A percentile compares a stretch with the other conserved stretches of the same genome.
These are phyloP conservation scores for Pachyseris speciosa DNA, from an alignment of 64 coral and sea anemone genomes.

Conservation along the genomic window DNA sequence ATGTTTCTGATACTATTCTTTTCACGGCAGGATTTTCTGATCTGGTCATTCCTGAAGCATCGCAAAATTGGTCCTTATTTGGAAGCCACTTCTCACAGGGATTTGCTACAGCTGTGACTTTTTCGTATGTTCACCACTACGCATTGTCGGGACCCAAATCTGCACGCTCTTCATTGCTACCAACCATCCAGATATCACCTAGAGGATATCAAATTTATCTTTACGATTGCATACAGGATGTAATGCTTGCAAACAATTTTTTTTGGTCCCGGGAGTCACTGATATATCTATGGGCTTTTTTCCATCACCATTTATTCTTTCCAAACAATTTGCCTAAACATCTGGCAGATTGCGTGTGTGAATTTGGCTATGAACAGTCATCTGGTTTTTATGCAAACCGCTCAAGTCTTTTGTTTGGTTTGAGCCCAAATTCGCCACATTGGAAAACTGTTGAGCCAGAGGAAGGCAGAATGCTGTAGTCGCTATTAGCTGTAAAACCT, in stretches of 20 bases:
- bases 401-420: background rate
- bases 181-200: constrained; percentile 13
- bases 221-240: constrained; percentile 34
- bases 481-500: too few species aligned
- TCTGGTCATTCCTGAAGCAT: background rate
- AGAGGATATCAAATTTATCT: constrained; percentile 17
- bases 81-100: background rate
- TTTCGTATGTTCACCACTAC: background rate
- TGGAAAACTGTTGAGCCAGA: background rate
- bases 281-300: constrained; percentile 28
- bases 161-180: constrained; percentile 1
- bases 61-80: background rate
- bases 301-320: constrained; percentile 30
- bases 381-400: constrained; percentile 8
- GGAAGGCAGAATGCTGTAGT: constrained; percentile 20
- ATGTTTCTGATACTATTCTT: background rate
- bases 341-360: background rate
- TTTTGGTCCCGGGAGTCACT: background rate
- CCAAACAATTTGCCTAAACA: background rate
- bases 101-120: background rate
- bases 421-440: background rate
- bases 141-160: background rate
- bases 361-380: constrained; percentile 17
- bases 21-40: background rate
- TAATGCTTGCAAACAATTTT: constrained; percentile 36